Evolutionary conservation across 2,113 vertebrate species (phyloP).

Genomic region (Mastomys natalensis): DNA sequence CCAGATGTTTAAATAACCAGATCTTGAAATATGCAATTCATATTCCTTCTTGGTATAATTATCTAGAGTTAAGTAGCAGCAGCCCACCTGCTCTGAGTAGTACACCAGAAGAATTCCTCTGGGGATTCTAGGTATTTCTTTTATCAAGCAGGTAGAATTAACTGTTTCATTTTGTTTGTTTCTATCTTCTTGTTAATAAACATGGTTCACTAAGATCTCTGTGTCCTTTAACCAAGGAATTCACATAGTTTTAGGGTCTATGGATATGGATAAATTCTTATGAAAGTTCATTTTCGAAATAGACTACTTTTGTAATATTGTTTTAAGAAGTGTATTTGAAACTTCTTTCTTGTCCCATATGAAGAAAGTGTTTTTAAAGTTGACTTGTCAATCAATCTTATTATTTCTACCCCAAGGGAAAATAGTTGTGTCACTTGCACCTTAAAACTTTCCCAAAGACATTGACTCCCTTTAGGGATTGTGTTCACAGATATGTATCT

Average conservation of each 20-base stretch:
- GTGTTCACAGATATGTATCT: neutral
- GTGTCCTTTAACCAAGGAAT: neutral
- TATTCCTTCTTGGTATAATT: constrained; percentile 1
- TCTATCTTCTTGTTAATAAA: constrained; percentile 17
- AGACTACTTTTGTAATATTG: constrained; percentile 22
- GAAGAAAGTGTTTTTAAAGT: constrained; percentile 3
- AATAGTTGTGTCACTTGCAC: neutral
- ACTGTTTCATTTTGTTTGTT: neutral
- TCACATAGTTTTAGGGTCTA: neutral
- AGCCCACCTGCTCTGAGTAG: neutral
- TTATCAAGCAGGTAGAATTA: constrained; percentile 19
- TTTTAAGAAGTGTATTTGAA: neutral
- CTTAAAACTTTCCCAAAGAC: neutral
- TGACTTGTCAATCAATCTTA: neutral
- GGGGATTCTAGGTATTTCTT: neutral
- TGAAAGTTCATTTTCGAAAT: constrained; percentile 2
- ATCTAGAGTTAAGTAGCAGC: neutral
- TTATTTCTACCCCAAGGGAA: constrained; percentile 17
- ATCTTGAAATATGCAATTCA: constrained; percentile 8
- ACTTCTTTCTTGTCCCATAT: neutral
- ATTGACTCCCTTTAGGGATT: neutral
- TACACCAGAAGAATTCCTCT: neutral
- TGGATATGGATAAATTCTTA: neutral
- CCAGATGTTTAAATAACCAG: neutral
- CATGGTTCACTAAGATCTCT: neutral